A percentile compares a stretch with the other conserved stretches of the same genome.
phyloP scores from a whole-genome alignment of 2,113 vertebrate genomes.

The Scopus umbretta region DNA sequence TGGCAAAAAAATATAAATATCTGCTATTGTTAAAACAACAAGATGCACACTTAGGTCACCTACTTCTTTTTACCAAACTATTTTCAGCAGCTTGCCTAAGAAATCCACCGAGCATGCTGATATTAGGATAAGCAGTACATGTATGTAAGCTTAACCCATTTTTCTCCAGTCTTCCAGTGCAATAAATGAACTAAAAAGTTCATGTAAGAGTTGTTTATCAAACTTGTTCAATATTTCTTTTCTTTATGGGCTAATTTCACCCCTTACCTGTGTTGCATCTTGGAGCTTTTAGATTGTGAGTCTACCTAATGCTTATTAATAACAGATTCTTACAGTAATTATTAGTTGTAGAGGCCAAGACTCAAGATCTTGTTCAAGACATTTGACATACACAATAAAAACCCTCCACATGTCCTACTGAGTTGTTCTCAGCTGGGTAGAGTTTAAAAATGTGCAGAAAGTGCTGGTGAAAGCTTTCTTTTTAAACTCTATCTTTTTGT shows the following conservation, averaged over 20 bases:
- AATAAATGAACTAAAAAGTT: background rate
- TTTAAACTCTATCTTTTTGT: background rate
- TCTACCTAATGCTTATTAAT: background rate
- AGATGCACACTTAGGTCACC: background rate
- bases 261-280: background rate
- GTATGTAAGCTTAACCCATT: background rate
- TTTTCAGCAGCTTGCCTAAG: background rate
- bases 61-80: background rate
- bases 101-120: rapidly evolving
- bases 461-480: background rate
- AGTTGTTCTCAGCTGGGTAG: background rate
- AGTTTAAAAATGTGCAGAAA: background rate
- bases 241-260: background rate
- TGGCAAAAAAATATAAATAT: background rate
- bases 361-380: background rate
- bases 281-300: background rate
- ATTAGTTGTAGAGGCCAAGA: background rate
- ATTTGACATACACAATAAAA: background rate
- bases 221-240: background rate
- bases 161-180: background rate
- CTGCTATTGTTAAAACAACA: background rate
- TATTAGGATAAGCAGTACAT: background rate
- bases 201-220: background rate
- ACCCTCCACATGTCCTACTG: background rate
- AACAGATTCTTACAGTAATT: background rate